phyloP scores from a whole-genome alignment of 2,888 invertebrate genomes.

The Polia nebulosa region DNA sequence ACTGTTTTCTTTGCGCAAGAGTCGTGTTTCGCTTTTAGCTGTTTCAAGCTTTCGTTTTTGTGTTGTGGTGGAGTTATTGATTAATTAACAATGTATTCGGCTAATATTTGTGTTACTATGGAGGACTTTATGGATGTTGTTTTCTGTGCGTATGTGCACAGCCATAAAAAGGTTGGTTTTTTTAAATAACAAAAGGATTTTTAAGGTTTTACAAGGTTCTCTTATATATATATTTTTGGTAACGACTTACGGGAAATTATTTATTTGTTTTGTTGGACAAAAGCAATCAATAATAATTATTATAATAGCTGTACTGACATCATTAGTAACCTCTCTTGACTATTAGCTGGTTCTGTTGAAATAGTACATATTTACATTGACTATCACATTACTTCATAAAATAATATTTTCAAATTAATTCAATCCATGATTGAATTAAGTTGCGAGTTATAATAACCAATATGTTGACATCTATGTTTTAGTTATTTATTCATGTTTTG shows the following conservation, averaged over 20 bases:
- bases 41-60: constrained; percentile 45
- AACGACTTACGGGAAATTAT: too few species aligned
- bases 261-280: background rate
- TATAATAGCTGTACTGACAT: background rate
- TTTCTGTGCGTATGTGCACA: constrained; percentile 82
- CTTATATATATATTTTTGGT: background rate
- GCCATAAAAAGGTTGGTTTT: constrained; percentile 77
- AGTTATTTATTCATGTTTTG: background rate
- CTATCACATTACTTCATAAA: background rate
- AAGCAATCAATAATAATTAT: background rate
- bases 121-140: constrained; percentile 88
- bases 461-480: background rate
- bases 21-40: constrained; percentile 44
- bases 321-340: background rate
- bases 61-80: constrained; percentile 50
- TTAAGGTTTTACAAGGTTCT: background rate
- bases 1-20: constrained; percentile 51
- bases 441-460: background rate
- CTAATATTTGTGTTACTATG: constrained; percentile 81
- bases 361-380: background rate
- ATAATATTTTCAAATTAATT: background rate
- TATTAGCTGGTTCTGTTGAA: background rate
- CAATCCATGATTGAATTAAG: too few species aligned
- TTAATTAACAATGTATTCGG: constrained; percentile 79
- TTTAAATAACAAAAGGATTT: background rate